Base-by-base conservation (phyloP, 2,888 invertebrate species). In the Mayetiola destructor region DNA sequence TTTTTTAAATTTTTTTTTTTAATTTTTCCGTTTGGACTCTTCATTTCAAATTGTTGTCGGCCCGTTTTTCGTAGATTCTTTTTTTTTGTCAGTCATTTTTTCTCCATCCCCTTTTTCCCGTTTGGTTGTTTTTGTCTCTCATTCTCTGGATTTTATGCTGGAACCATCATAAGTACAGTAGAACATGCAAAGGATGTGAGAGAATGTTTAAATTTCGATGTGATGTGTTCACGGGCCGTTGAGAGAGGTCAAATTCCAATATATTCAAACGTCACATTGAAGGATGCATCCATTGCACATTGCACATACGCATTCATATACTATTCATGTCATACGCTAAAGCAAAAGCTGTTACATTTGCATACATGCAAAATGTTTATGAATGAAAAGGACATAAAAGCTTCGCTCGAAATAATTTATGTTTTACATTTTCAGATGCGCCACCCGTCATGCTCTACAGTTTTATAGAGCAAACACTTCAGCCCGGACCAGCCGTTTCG, bases 391-490 rank as follows among this genome's bases (percentile, higher is more conserved):
- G n/a, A 40, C 39, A 40, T 40, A 10, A 40, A 40, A 9, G 39
- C 39, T 20, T 12, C 4, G 27, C 29, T 29, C 27, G 30, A 29
- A 30, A 53, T 53, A 53, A 48, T 48, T 36, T 36, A 32, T 20
- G n/a, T 18, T 35, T 36, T 20, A 36, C 48, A 27, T 18, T 76
- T 75, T 40, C 76, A 86, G 86, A 86, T 73, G 84, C 88, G 29
- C 82, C 84, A 55, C 88, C 88, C 16, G 78, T 81, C 60, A 76
- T 88, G 61, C 75, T 84, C 55, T 84, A 84, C 70, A 84, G 82
- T 67, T 85, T 85, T 73, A 83, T 84, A 66, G 85, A 86, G 68
- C 84, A 85, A 71, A 87, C 85, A 58, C 75, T 86, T 58, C 85
- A 85, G 65, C 83, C 84, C 9, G 87, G 87, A 56, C 85, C 85